Percentiles rank a stretch among this genome's conserved stretches.
Conservation (phyloP, 2,113 vertebrate species). For the Orthonyx spaldingii region DNA sequence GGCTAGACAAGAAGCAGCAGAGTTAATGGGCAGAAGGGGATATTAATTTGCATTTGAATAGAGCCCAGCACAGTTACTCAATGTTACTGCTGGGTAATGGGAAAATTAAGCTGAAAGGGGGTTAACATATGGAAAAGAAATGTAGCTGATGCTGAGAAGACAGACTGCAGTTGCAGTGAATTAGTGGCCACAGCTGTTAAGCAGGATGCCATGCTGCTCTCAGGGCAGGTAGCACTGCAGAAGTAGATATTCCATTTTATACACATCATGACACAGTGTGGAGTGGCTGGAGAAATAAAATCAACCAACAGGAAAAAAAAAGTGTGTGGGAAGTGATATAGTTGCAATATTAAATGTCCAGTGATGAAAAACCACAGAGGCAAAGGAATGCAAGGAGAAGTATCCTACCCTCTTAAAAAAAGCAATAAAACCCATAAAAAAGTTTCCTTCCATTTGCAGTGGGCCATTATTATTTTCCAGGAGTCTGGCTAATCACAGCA, state of each 20-base stretch:
- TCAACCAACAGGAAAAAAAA: not conserved
- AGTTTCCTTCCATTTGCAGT: not conserved
- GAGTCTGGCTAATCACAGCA: not conserved
- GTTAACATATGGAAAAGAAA: slow-evolving; percentile 53
- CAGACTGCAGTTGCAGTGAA: slow-evolving; percentile 13
- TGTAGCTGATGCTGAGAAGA: slow-evolving; percentile 20
- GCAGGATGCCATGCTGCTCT: not conserved
- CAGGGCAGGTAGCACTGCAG: not conserved
- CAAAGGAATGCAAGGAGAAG: not conserved
- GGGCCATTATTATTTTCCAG: not conserved
- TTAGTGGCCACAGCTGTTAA: slow-evolving; percentile 44
- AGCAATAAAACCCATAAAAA: not conserved
- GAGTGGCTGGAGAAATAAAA: not conserved
- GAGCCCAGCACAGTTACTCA: slow-evolving; percentile 36
- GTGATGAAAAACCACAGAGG: not conserved
- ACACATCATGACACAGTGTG: not conserved
- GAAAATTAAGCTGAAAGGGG: slow-evolving; percentile 46
- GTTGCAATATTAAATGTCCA: not conserved
- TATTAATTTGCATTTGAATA: slow-evolving; percentile 65
- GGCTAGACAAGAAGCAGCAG: slow-evolving; percentile 41
- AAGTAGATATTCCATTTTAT: slow-evolving; percentile 18
- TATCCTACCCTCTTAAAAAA: not conserved
- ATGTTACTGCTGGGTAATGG: slow-evolving; percentile 36
- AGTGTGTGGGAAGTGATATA: not conserved
- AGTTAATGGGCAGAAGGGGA: slow-evolving; percentile 46